A percentile compares a stretch with the other conserved stretches of the same genome.
Conservation (phyloP, 2,888 invertebrate genomes). For the Arge pagana region DNA sequence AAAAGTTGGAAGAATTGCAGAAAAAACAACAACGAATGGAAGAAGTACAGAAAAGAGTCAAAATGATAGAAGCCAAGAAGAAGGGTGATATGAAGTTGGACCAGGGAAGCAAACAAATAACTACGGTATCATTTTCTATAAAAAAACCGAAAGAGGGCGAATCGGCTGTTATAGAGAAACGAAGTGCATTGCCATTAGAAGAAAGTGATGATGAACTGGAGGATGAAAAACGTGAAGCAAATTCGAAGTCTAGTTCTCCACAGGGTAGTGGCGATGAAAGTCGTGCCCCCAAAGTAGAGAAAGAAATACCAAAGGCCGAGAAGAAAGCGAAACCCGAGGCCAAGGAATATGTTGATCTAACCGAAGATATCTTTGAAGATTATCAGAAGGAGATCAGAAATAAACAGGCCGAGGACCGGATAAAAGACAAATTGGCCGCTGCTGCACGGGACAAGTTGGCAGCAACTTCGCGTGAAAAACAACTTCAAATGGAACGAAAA, state of each 20-base stretch:
- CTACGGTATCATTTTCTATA: constrained; percentile 81
- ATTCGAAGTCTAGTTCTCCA: constrained; percentile 45
- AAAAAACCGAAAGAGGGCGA: constrained; percentile 80
- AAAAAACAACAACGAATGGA: constrained; percentile 56
- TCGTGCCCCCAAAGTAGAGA: constrained; percentile 29
- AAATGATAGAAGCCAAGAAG: constrained; percentile 55
- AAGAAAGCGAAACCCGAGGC: constrained; percentile 52
- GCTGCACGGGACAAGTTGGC: constrained; percentile 63
- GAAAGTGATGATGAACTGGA: constrained; percentile 62
- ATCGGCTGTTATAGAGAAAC: constrained; percentile 65
- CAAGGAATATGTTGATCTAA: constrained; percentile 52
- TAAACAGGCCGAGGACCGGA: constrained; percentile 61
- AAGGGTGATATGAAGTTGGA: constrained; percentile 48
- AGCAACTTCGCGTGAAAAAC: constrained; percentile 56
- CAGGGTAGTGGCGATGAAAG: constrained; percentile 28
- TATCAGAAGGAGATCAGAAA: constrained; percentile 48
- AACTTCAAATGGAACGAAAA: constrained; percentile 75
- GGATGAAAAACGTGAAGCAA: constrained; percentile 43
- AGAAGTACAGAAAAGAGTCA: constrained; percentile 53
- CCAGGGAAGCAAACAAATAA: constrained; percentile 49
- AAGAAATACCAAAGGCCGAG: constrained; percentile 32
- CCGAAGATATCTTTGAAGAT: constrained; percentile 54
- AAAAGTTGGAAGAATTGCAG: constrained; percentile 51
- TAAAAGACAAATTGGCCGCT: constrained; percentile 64
- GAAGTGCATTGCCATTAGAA: constrained; percentile 75